phyloP scores from a whole-genome alignment of 2,797 vertebrate genomes.

The Tinamus major region DNA sequence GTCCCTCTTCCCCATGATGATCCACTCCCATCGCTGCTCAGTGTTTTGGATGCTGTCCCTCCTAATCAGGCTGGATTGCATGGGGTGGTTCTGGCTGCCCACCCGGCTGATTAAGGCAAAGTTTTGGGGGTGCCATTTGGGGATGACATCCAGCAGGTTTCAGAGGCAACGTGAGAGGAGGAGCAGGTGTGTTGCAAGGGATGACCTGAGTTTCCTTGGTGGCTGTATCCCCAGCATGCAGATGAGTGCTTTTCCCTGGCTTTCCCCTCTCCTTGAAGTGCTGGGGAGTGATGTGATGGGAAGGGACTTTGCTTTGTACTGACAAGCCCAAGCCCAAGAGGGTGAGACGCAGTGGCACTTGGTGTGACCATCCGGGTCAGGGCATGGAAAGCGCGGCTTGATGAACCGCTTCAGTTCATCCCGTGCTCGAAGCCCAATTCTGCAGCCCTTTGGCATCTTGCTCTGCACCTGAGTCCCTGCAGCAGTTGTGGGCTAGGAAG shows the following conservation, averaged over 20 bases:
- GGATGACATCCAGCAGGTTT: neutral
- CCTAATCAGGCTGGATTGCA: neutral
- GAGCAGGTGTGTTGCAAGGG: neutral
- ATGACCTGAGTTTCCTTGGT: neutral
- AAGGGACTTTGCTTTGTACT: neutral
- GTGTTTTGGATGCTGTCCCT: neutral
- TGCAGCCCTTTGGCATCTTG: neutral
- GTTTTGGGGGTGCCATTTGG: neutral
- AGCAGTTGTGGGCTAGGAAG: neutral
- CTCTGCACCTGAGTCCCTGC: neutral
- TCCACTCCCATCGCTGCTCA: neutral
- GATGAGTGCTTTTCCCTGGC: neutral
- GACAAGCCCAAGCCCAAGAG: neutral
- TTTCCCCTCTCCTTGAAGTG: neutral
- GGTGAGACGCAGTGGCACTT: neutral
- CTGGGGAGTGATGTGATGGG: neutral
- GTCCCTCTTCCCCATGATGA: neutral
- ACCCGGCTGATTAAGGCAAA: neutral
- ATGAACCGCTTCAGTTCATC: too few species aligned
- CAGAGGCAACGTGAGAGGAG: neutral
- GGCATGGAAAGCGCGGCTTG: neutral
- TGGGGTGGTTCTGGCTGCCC: neutral
- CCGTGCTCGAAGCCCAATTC: too few species aligned
- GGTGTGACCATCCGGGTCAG: too few species aligned
- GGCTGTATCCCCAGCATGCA: neutral